Evolutionary conservation across 2,888 invertebrate genomes (phyloP), one percentile per base, ranked within the genome.

Genomic region (Bellardia pandia): DNA sequence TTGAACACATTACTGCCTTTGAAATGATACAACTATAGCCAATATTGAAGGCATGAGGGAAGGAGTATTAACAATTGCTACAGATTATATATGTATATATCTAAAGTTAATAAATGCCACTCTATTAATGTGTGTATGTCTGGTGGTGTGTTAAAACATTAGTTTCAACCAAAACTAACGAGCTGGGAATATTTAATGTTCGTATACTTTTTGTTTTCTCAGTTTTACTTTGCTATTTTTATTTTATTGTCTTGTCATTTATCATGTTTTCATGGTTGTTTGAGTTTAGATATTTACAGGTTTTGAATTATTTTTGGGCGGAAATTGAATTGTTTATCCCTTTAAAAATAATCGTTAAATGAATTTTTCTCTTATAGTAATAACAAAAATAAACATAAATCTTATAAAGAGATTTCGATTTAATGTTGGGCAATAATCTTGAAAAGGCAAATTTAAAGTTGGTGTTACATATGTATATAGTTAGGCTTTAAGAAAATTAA

Each of bases 91-190:
- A 13, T 56, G 16, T 16, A 6, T 56, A 64, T 71, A 30, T 30
- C 56, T 66, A 60, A 75, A 75, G 75, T 81, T 68, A 81, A 75
- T 74, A 81, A 81, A 81, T 68, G 68, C 51, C 81, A 75, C 75
- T 81, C 75, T 81, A 68, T 81, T 81, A 81, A 81, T 81, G 75
- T 68, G 66, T 75, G 68, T 68, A 58, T 75, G 74, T 68, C 81
- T 37, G 68, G 74, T 75, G 74, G 74, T 74, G 75, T 75, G 74
- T 74, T 58, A 75, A 58, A 81, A 74, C 80, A 81, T 81, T 74
- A 81, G 58, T 74, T 74, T 74, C 72, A 56, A 64, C 23, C 6
- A 42, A 66, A 40, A 42, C 42, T 42, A 66, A 66, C n/a, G 66
- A 6, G n/a, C 9, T 42, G 16, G 53, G 62, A 81, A 81, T 66